These are phyloP conservation scores for Dendrolimus punctatus DNA, from an alignment of 1,140 invertebrate species.

Conservation along the genomic window DNA sequence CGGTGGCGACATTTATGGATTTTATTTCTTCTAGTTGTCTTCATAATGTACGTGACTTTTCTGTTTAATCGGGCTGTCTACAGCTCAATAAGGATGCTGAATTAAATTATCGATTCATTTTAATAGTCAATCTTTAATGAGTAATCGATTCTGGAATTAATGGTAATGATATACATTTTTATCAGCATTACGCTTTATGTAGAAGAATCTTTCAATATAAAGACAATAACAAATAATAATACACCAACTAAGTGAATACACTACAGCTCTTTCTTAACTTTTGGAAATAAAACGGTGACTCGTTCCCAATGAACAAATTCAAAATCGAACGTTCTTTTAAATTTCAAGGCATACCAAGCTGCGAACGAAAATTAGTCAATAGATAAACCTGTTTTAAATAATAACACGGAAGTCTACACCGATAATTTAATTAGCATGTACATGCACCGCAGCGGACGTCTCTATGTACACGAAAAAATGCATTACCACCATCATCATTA, in stretches of 20 bases:
- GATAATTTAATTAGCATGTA: constrained; percentile 63
- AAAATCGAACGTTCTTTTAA: no score
- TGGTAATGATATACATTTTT: background rate
- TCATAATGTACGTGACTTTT: constrained; percentile 38
- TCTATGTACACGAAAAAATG: constrained; percentile 59
- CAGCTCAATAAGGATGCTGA: constrained; percentile 41
- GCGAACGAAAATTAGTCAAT: no score
- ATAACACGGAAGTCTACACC: constrained; percentile 54
- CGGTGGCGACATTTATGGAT: constrained; percentile 37
- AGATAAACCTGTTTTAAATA: constrained; percentile 42
- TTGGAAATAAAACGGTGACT: no score
- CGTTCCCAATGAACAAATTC: no score
- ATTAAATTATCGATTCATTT: constrained; percentile 41
- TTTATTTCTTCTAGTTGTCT: constrained; percentile 33
- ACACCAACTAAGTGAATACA: no score
- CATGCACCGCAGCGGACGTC: constrained; percentile 40
- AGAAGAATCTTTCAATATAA: no score
- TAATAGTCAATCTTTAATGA: constrained; percentile 12
- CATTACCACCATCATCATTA: constrained; percentile 61
- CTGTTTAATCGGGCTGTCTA: constrained; percentile 40
- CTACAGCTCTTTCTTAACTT: no score
- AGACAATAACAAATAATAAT: no score
- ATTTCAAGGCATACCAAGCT: no score
- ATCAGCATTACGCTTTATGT: background rate
- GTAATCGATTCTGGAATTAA: background rate